Evolutionary conservation across 2,888 invertebrate genomes (phyloP), one percentile per base, ranked within the genome.

Genomic region (Cataglyphis cursor): DNA sequence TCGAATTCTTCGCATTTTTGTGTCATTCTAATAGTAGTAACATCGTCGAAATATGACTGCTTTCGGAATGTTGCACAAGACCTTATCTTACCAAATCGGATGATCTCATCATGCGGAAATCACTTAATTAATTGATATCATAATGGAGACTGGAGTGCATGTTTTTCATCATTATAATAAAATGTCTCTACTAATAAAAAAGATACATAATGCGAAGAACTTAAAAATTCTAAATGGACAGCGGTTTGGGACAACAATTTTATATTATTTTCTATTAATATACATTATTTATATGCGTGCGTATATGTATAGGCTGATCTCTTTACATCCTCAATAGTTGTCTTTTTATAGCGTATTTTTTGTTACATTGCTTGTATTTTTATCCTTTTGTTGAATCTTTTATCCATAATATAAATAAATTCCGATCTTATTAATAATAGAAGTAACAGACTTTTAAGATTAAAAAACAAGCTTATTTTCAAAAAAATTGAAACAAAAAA

Each of bases 61-160:
- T 35, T 76, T 54, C 85, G 68, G 70, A 35, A 87, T 85, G 85
- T 83, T 84, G 81, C 86, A 83, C 38, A 74, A 86, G 87, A 82
- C 82, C 82, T 87, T 85, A 80, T 85, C 89, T 74, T 74, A 74
- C 74, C 65, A 89, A 91, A 92, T 92, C 92, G 93, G 92, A 93
- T 92, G 92, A 89, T 90, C 82, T 89, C 91, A 89, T 88, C 87
- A 75, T 87, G 88, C 76, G 86, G 83, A 88, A 87, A 83, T 87
- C 88, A 88, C 85, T 89, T 90, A 92, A 93, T 93, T 93, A 93
- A 93, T 93, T 92, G 90, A 91, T 92, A 91, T 92, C 92, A 92
- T 92, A 92, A 93, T 92, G 90, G 90, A 87, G 92, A 91, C 91
- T 89, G 91, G 85, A n/a, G n/a, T 51, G 51, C n/a, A 51, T 51